These are phyloP conservation scores for Pangasianodon hypophthalmus DNA, from an alignment of 2,113 vertebrate species.

Conservation along the genomic window DNA sequence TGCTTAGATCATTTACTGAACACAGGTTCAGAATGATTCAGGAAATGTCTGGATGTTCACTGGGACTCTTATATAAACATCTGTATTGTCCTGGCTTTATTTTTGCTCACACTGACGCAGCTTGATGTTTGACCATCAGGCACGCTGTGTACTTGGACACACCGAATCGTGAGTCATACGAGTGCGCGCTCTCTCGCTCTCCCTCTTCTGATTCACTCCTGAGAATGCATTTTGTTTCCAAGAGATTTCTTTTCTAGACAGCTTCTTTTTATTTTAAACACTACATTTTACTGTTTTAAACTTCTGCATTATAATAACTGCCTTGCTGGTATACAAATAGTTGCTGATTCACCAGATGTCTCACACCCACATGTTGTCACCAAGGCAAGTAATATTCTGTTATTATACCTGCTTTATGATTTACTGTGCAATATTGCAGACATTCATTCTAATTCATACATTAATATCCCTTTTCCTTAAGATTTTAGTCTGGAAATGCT, in stretches of 20 bases:
- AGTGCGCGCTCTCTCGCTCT: not conserved
- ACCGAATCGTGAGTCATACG: not conserved
- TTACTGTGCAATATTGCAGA: not conserved
- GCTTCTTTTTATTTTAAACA: not conserved
- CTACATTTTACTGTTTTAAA: not conserved
- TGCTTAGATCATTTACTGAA: not conserved
- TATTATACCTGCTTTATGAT: not conserved
- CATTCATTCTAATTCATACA: not conserved
- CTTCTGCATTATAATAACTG: not conserved
- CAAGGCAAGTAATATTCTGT: not conserved
- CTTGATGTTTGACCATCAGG: conserved; percentile 27
- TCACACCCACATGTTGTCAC: not conserved
- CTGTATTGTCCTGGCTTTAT: not conserved
- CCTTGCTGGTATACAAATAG: not conserved
- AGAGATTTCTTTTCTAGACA: not conserved
- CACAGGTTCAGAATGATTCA: not conserved
- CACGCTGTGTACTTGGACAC: conserved; percentile 27
- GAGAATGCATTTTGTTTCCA: not conserved
- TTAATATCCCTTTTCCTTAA: not conserved
- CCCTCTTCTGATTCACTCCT: not conserved
- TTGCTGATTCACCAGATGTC: not conserved
- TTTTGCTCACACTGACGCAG: conserved; percentile 29
- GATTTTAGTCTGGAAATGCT: not conserved
- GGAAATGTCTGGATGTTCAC: not conserved
- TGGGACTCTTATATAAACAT: conserved; percentile 17